Conservation (phyloP, 2,888 invertebrate genomes). For the Torymus tubicola region DNA sequence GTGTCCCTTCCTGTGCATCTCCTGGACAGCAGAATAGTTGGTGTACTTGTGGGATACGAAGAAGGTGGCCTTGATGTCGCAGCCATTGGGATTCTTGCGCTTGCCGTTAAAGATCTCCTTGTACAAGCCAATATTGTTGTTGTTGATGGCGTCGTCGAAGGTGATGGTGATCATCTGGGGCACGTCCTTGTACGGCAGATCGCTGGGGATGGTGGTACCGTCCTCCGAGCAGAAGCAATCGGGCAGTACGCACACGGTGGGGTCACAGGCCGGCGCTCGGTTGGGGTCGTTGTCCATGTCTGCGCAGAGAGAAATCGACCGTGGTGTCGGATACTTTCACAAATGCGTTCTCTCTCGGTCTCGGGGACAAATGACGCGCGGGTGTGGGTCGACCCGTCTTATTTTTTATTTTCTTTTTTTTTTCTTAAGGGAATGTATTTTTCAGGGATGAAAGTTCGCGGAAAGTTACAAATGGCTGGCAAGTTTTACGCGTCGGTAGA, state of each 20-base stretch:
- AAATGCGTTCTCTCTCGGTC: neutral
- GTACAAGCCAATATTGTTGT: constrained; percentile 95
- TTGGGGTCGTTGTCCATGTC: constrained; percentile 96
- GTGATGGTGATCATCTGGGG: constrained; percentile 97
- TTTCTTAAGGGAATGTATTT: neutral
- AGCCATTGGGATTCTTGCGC: constrained; percentile 94
- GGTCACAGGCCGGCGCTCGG: constrained; percentile 93
- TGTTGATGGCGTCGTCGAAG: constrained; percentile 96
- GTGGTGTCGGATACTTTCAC: neutral
- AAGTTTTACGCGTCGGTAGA: too few relatives aligned
- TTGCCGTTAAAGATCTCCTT: constrained; percentile 93
- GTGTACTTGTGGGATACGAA: constrained; percentile 96
- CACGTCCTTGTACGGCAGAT: constrained; percentile 89
- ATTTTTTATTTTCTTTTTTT: neutral
- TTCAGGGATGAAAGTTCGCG: neutral
- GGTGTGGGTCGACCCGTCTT: too few relatives aligned
- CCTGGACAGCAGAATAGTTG: constrained; percentile 95
- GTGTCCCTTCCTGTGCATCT: constrained; percentile 93
- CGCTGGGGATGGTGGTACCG: constrained; percentile 91
- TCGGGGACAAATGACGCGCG: too few relatives aligned
- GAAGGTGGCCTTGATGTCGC: constrained; percentile 94
- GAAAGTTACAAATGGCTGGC: neutral
- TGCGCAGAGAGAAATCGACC: constrained; percentile 72
- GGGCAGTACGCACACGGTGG: constrained; percentile 89
- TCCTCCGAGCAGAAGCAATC: constrained; percentile 97